phyloP scores from a whole-genome alignment of 2,797 vertebrate genomes.

The Diplodus puntazzo region DNA sequence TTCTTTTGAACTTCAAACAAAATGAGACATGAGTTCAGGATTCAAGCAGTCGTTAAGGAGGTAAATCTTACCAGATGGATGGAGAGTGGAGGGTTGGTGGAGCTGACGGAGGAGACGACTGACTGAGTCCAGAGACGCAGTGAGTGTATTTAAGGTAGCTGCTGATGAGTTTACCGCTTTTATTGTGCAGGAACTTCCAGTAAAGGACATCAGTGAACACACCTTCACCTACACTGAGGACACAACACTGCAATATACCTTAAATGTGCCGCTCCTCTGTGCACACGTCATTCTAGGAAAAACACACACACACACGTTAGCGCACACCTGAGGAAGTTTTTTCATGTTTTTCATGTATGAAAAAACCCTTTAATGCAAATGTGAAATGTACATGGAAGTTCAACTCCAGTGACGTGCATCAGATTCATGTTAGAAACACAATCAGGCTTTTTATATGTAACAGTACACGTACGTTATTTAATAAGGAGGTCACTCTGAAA shows the following conservation, averaged over 20 bases:
- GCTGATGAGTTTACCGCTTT: background rate
- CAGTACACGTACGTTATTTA: no score
- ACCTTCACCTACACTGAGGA: background rate
- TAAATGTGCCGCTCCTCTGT: fast-evolving
- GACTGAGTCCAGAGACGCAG: background rate
- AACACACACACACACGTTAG: background rate
- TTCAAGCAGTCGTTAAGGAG: background rate
- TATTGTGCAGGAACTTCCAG: background rate
- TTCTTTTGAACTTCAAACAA: conserved; percentile 19
- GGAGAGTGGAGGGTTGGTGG: conserved; percentile 10
- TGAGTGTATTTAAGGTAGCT: background rate
- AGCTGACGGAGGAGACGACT: background rate
- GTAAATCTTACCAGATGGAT: conserved; percentile 59
- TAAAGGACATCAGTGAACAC: background rate
- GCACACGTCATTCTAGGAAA: background rate
- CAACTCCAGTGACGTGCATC: no score
- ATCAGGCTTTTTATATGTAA: no score
- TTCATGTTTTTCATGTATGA: background rate
- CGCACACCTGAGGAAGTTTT: no score
- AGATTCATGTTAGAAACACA: no score
- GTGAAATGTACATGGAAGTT: no score
- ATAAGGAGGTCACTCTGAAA: no score
- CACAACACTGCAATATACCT: background rate
- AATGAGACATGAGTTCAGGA: background rate
- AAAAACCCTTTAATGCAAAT: no score